phyloP scores from a whole-genome alignment of 2,113 vertebrate genomes.

The Lepisosteus oculatus region DNA sequence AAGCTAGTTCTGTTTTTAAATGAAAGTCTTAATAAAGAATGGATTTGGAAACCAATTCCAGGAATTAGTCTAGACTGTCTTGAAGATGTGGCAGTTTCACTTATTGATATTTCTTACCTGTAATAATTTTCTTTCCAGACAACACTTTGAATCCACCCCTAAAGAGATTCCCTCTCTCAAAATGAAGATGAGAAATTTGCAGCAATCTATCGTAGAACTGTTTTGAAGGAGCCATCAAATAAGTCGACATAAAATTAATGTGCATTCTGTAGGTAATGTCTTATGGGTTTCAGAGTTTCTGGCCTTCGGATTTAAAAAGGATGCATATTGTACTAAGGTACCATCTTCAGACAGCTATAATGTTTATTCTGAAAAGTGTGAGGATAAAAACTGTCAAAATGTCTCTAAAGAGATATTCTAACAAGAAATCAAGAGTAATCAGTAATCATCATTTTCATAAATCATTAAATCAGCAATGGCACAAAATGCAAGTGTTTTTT shows the following conservation, averaged over 20 bases:
- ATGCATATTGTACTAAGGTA: too few species aligned
- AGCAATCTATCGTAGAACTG: background rate
- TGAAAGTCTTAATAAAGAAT: conserved; percentile 3
- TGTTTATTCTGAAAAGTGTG: too few species aligned
- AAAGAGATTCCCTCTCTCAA: background rate
- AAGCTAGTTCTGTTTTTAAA: background rate
- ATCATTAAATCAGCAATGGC: too few species aligned
- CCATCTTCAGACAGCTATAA: too few species aligned
- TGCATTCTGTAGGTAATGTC: background rate
- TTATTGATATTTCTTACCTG: conserved; percentile 10
- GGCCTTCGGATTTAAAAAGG: too few species aligned
- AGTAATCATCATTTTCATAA: too few species aligned
- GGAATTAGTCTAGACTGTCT: conserved; percentile 8
- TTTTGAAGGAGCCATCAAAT: background rate
- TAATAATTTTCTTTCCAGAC: conserved; percentile 4
- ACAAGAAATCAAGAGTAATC: too few species aligned
- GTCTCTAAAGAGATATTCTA: too few species aligned
- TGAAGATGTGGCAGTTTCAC: background rate
- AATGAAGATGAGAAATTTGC: conserved; percentile 6
- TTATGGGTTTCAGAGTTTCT: background rate
- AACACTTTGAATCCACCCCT: background rate
- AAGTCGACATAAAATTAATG: background rate
- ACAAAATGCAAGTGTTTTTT: too few species aligned
- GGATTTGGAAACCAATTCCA: conserved; percentile 2
- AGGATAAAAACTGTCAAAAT: too few species aligned